Conservation (phyloP, 2,797 vertebrate genomes). For the Mormyrops boulengeri region DNA sequence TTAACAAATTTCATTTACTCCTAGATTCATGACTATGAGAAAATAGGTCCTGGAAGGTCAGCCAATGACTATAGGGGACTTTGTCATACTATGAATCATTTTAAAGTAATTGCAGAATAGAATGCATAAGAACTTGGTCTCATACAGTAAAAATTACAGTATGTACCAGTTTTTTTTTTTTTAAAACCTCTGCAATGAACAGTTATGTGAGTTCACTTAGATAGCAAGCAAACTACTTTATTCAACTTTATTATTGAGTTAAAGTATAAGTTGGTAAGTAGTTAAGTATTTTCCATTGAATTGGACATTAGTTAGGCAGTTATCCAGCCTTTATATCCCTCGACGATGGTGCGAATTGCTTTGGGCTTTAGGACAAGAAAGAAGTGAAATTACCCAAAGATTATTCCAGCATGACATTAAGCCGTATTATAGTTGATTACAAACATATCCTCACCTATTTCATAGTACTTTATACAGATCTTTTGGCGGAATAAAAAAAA, state of each 20-base stretch:
- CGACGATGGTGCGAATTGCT: background rate
- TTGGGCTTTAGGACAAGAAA: background rate
- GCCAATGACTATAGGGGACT: background rate
- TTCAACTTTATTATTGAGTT: background rate
- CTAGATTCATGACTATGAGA: background rate
- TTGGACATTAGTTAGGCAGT: background rate
- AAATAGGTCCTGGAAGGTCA: background rate
- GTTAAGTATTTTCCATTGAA: background rate
- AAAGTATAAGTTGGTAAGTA: background rate
- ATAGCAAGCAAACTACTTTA: background rate
- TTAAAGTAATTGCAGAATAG: background rate
- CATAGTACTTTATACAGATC: background rate
- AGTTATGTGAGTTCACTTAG: background rate
- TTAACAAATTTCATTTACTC: slow-evolving; percentile 13
- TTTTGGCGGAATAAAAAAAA: background rate
- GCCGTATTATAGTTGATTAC: slow-evolving; percentile 6
- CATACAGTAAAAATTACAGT: background rate
- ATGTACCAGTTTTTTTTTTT: background rate
- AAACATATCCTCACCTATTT: background rate
- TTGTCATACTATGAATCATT: background rate
- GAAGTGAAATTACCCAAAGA: background rate
- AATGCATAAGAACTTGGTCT: background rate
- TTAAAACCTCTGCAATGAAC: background rate
- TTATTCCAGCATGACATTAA: background rate
- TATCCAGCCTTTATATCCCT: background rate